Evolutionary conservation across 2,888 invertebrate genomes (phyloP), one percentile per base, ranked within the genome.

Genomic region (Gasteruption jaculator): DNA sequence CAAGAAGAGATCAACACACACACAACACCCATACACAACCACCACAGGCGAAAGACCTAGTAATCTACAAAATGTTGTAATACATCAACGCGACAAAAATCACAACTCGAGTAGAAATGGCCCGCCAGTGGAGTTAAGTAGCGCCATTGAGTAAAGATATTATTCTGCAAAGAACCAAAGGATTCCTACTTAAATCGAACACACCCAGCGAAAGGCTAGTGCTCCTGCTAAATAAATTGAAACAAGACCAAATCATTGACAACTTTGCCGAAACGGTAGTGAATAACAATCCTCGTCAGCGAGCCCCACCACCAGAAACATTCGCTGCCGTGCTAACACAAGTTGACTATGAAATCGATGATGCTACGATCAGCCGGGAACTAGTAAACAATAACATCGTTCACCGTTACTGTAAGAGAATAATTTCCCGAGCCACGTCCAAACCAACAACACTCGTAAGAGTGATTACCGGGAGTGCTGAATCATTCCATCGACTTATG

Each of bases 371-470:
- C 14, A 40, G 33, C 27, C 25, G 22, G 22, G 25, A 30, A 7
- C 24, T 36, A n/a, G 32, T 18, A 10, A 14, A 19, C 8, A 37
- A 42, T 27, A 37, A 32, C 26, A 42, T 42, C 5, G 7, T 5
- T 5, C 42, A 42, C 18, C 36, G 42, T 3, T 42, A 19, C 14
- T 42, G 42, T 31, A 42, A 42, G 14, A 11, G 42, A 12, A 42
- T 42, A 18, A 37, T 42, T 5, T 36, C 42, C 3, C 16, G 37
- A 31, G 37, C 42, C 5, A 41, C 41, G 8, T 14, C 14, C 7
- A 41, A 41, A 21, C 41, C 34, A 6, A 41, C 41, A 11, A 41
- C 41, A 7, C 34, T 41, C 4, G 18, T 34, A 20, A 32, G 34
- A 34, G 34, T 41, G n/a, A n/a, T 36, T 3, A 36, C 16, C 11